Conservation (phyloP, 2,113 vertebrate species). For the Zosterops hypoxanthus region DNA sequence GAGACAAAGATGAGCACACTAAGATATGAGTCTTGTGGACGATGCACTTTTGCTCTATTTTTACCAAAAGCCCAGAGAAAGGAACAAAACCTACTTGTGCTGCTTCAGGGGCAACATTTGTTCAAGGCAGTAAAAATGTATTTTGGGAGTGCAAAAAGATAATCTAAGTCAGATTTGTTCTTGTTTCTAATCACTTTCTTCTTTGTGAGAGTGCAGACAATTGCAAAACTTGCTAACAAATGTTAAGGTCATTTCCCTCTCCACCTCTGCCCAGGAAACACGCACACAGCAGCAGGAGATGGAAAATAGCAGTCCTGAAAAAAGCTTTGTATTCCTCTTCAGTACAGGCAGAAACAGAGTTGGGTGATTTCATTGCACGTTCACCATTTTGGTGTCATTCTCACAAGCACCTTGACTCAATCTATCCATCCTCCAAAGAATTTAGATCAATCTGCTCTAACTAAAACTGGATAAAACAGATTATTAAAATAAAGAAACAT, state of each 20-base stretch:
- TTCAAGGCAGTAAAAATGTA: conserved; percentile 19
- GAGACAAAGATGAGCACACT: background rate
- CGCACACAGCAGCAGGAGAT: background rate
- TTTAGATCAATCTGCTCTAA: background rate
- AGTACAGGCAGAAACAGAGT: background rate
- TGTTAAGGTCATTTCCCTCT: background rate
- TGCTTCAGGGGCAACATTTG: conserved; percentile 6
- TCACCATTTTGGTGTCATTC: background rate
- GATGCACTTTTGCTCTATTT: background rate
- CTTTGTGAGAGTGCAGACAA: background rate
- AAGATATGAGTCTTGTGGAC: background rate
- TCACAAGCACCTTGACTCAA: background rate
- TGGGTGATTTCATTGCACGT: background rate
- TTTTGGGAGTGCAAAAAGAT: background rate
- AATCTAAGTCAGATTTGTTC: conserved; percentile 15
- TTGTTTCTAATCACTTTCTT: conserved; percentile 19
- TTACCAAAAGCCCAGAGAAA: conserved; percentile 9
- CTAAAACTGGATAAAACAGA: background rate
- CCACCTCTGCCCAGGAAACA: background rate
- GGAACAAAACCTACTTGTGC: conserved; percentile 44
- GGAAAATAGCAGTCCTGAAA: background rate
- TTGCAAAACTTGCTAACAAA: conserved; percentile 33
- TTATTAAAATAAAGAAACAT: background rate
- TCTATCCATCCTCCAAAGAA: background rate
- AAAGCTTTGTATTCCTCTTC: background rate